Percentiles rank a stretch among this genome's conserved stretches.
Conservation (phyloP, 2,888 invertebrate genomes). For the Latrodectus hesperus region DNA sequence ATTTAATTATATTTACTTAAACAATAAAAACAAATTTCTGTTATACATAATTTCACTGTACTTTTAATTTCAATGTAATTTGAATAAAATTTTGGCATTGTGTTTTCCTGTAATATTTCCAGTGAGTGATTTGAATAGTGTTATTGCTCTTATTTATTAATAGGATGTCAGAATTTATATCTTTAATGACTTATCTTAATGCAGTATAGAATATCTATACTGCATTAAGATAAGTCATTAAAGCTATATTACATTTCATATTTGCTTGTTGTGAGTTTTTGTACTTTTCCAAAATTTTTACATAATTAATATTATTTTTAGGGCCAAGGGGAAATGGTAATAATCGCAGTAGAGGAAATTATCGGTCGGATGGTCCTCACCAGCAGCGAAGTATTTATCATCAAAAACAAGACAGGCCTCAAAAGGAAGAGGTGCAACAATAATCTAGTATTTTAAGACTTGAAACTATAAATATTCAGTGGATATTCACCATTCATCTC, state of each 20-base stretch:
- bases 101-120: too few relatives aligned
- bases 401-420: slow-evolving; percentile 7
- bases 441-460: neutral
- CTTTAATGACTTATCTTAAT: too few relatives aligned
- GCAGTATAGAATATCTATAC: too few relatives aligned
- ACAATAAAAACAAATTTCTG: too few relatives aligned
- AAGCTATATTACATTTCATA: neutral
- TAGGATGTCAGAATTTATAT: too few relatives aligned
- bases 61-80: too few relatives aligned
- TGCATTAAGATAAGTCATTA: too few relatives aligned
- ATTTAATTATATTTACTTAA: too few relatives aligned
- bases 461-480: slow-evolving; percentile 3
- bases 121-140: too few relatives aligned
- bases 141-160: too few relatives aligned
- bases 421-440: slow-evolving; percentile 29
- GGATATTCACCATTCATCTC: slow-evolving; percentile 44
- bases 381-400: slow-evolving; percentile 19
- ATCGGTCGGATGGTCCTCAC: slow-evolving; percentile 17
- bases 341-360: slow-evolving; percentile 46
- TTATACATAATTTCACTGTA: too few relatives aligned
- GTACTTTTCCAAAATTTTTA: neutral
- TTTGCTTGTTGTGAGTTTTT: neutral
- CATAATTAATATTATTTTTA: neutral
- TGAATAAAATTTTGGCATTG: too few relatives aligned
- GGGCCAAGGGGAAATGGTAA: slow-evolving; percentile 44